phyloP scores from a whole-genome alignment of 2,888 invertebrate species.

The Cyaniris semiargus region DNA sequence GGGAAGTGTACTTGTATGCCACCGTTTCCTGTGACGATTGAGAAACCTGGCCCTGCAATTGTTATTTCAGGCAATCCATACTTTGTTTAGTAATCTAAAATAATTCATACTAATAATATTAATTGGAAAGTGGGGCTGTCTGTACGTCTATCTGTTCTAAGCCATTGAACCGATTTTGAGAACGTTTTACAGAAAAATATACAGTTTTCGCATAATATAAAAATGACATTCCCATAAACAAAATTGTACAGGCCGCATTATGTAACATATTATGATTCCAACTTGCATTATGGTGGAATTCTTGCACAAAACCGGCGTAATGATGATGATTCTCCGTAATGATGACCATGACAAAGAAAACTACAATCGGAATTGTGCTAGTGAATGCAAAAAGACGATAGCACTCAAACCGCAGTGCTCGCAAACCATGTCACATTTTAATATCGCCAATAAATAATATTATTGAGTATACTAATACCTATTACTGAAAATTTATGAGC shows the following conservation, averaged over 20 bases:
- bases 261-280: too few relatives aligned
- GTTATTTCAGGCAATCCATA: background rate
- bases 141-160: too few relatives aligned
- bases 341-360: conserved; percentile 27
- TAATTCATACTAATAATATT: too few relatives aligned
- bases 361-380: conserved; percentile 17
- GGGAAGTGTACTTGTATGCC: conserved; percentile 12
- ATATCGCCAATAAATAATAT: background rate
- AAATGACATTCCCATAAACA: background rate
- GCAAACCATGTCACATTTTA: background rate
- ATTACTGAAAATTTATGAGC: too few relatives aligned
- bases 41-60: background rate
- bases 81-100: background rate
- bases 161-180: too few relatives aligned
- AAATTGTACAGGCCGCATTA: background rate
- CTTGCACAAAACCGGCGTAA: background rate
- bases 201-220: background rate
- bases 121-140: too few relatives aligned
- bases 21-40: background rate
- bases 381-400: conserved; percentile 13
- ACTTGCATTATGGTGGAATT: background rate
- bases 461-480: too few relatives aligned
- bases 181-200: too few relatives aligned
- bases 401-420: background rate
- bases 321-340: conserved; percentile 3